Evolutionary conservation across 2,113 vertebrate genomes (phyloP).

Genomic region (Odocoileus virginianus): DNA sequence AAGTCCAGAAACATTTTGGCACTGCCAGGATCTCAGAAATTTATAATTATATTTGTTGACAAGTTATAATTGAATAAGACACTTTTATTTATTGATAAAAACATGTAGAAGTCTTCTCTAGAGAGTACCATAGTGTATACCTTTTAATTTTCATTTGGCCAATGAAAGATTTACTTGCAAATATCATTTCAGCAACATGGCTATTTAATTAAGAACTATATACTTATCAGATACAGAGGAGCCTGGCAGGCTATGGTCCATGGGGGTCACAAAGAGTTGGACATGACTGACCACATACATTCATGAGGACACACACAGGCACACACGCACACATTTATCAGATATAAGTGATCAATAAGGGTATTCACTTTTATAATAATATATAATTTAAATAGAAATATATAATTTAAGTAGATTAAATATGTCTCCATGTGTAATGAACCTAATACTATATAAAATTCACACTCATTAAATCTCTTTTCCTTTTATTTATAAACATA

Average conservation of each 20-base stretch:
- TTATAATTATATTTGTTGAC: background rate
- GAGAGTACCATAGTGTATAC: background rate
- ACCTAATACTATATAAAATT: background rate
- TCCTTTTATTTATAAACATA: background rate
- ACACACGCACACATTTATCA: background rate
- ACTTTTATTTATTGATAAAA: conserved; percentile 30
- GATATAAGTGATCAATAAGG: background rate
- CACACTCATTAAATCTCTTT: background rate
- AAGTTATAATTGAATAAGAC: background rate
- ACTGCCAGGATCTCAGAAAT: background rate
- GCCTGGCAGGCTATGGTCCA: background rate
- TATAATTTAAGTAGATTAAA: background rate
- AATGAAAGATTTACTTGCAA: background rate
- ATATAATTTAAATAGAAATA: background rate
- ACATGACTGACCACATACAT: accelerated
- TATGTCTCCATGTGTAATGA: background rate
- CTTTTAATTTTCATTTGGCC: background rate
- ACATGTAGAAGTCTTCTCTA: background rate
- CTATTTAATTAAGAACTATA: background rate
- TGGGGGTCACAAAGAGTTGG: background rate
- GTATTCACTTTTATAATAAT: background rate
- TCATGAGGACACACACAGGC: background rate
- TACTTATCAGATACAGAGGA: background rate
- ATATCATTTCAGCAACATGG: background rate
- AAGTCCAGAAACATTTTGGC: background rate